A percentile compares a stretch with the other conserved stretches of the same genome.
Evolutionary conservation across 2,797 vertebrate species (phyloP).

Genomic region (Setipinna tenuifilis): DNA sequence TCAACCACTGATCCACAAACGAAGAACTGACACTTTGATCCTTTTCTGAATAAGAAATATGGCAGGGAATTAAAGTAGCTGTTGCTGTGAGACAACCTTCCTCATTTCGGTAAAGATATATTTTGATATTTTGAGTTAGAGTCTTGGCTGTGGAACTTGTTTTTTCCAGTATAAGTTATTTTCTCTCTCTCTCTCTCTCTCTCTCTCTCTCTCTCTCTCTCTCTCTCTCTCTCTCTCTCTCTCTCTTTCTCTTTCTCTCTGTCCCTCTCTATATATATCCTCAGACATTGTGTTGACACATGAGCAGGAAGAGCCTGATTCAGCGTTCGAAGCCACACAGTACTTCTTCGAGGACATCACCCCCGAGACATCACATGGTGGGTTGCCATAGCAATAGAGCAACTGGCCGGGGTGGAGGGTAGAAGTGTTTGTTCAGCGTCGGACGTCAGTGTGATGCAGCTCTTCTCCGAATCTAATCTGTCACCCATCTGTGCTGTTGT

Average conservation of each 20-base stretch:
- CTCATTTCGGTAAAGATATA: neutral
- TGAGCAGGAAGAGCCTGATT: conserved; percentile 94
- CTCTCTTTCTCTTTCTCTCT: neutral
- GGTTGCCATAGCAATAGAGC: conserved; percentile 44
- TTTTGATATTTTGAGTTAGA: neutral
- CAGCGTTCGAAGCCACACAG: conserved; percentile 96
- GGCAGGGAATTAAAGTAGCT: neutral
- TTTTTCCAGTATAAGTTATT: neutral
- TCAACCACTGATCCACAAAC: too few relatives aligned
- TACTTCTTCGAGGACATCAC: conserved; percentile 99
- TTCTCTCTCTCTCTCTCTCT: neutral
- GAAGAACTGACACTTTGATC: too few relatives aligned
- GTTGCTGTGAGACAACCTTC: neutral
- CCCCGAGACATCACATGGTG: conserved; percentile 90
- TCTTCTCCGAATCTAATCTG: neutral
- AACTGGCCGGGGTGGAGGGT: neutral
- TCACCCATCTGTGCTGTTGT: neutral
- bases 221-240: neutral
- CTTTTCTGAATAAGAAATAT: neutral
- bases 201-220: neutral
- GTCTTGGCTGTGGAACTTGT: neutral
- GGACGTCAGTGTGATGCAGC: neutral
- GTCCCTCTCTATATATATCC: neutral
- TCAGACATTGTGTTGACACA: conserved; percentile 77
- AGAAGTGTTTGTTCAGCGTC: neutral